A percentile compares a stretch with the other conserved stretches of the same genome.
Evolutionary conservation across 2,888 invertebrate species (phyloP).

Genomic region (Dynastes tityus): DNA sequence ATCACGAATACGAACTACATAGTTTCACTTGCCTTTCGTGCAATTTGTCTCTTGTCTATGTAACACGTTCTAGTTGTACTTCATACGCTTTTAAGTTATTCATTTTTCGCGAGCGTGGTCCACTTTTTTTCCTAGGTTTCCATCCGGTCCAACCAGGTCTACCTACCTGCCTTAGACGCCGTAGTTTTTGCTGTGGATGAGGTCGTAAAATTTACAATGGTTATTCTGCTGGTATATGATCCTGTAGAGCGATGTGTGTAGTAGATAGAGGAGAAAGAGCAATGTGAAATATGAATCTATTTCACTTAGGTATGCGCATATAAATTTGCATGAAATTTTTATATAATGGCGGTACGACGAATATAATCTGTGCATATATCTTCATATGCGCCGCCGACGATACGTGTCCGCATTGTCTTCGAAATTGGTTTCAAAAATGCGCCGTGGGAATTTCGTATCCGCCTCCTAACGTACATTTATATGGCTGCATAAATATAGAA

Average conservation of each 20-base stretch:
- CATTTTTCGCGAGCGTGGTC: background rate
- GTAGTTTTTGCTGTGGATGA: background rate
- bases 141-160: background rate
- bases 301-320: slow-evolving; percentile 41
- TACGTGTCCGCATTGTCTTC: slow-evolving; percentile 13
- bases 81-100: no score
- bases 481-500: slow-evolving; percentile 1
- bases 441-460: background rate
- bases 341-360: slow-evolving; percentile 30
- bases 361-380: slow-evolving; percentile 36
- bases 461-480: background rate
- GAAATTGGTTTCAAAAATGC: slow-evolving; percentile 24
- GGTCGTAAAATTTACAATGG: slow-evolving; percentile 38
- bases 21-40: no score
- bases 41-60: no score
- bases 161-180: background rate
- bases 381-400: slow-evolving; percentile 5
- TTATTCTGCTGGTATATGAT: slow-evolving; percentile 27
- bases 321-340: slow-evolving; percentile 42
- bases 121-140: background rate
- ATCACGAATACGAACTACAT: no score
- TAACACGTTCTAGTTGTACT: no score
- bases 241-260: slow-evolving; percentile 35
- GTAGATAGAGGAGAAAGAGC: slow-evolving; percentile 9
- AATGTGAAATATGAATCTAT: slow-evolving; percentile 37